phyloP scores from a whole-genome alignment of 2,113 vertebrate species.

The Rissa tridactyla region DNA sequence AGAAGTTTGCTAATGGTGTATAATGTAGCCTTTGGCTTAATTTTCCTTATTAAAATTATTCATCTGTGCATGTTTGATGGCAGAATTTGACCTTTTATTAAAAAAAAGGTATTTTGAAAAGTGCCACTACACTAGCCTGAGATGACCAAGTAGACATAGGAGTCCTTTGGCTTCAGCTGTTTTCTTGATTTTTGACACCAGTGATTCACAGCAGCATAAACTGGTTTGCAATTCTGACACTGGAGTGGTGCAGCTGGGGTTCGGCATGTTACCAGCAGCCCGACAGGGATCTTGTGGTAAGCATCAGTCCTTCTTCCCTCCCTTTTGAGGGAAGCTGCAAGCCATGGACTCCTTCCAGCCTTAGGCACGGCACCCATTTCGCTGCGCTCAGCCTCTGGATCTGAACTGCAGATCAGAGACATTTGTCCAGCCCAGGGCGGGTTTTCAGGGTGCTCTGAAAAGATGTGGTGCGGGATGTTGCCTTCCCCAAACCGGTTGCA shows the following conservation, averaged over 20 bases:
- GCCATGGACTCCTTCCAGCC: background rate
- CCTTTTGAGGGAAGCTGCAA: background rate
- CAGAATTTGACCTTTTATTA: background rate
- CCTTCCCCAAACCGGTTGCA: background rate
- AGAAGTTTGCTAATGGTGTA: background rate
- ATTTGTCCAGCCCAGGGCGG: background rate
- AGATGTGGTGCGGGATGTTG: background rate
- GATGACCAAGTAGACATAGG: background rate
- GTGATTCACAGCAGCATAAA: background rate
- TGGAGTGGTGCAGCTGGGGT: background rate
- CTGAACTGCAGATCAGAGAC: background rate
- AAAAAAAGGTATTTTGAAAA: background rate
- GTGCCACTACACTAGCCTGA: background rate
- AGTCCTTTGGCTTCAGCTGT: background rate
- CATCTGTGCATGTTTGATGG: background rate
- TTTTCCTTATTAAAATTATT: background rate
- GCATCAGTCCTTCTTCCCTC: background rate
- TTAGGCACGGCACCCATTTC: background rate
- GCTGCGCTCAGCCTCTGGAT: background rate
- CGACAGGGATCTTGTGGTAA: background rate
- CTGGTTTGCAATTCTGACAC: background rate
- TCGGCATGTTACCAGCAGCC: background rate
- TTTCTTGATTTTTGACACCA: background rate
- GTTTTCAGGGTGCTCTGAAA: background rate
- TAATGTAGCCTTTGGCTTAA: background rate